Conservation (phyloP, 2,888 invertebrate species). For the Rutpela maculata region DNA sequence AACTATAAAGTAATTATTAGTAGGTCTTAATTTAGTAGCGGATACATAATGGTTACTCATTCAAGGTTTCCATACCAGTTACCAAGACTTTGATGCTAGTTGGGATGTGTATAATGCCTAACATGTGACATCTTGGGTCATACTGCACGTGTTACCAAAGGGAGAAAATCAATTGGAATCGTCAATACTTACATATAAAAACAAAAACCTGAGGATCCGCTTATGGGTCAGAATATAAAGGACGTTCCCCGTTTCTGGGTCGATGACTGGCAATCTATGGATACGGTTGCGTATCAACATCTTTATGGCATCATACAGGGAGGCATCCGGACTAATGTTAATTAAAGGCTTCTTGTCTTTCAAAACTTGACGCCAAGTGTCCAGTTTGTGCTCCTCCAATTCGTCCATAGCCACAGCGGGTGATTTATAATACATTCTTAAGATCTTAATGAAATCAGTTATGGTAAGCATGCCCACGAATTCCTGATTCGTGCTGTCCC, state of each 20-base stretch:
- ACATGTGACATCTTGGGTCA: too few species aligned
- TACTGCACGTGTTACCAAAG: too few species aligned
- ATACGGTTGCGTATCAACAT: conserved; percentile 95
- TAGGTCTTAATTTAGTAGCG: too few species aligned
- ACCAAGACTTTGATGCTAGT: too few species aligned
- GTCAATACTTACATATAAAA: conserved; percentile 91
- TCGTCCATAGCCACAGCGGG: conserved; percentile 96
- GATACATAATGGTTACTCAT: too few species aligned
- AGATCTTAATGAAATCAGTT: conserved; percentile 98
- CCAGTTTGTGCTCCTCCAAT: conserved; percentile 96
- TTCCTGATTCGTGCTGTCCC: conserved; percentile 94
- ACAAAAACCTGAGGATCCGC: conserved; percentile 97
- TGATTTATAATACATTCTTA: conserved; percentile 98
- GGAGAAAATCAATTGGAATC: too few species aligned
- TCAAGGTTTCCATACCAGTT: too few species aligned
- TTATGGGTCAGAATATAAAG: conserved; percentile 99
- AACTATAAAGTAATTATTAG: too few species aligned
- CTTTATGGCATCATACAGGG: conserved; percentile 94
- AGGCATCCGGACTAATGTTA: conserved; percentile 93
- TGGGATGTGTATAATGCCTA: too few species aligned
- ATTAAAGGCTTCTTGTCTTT: conserved; percentile 92
- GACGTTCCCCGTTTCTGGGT: conserved; percentile 95
- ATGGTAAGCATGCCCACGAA: conserved; percentile 99
- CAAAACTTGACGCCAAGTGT: conserved; percentile 96
- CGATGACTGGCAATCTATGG: conserved; percentile 98